Percentiles rank a stretch among this genome's conserved stretches.
Evolutionary conservation across 2,113 vertebrate species (phyloP).

Genomic region (Gambusia holbrooki): DNA sequence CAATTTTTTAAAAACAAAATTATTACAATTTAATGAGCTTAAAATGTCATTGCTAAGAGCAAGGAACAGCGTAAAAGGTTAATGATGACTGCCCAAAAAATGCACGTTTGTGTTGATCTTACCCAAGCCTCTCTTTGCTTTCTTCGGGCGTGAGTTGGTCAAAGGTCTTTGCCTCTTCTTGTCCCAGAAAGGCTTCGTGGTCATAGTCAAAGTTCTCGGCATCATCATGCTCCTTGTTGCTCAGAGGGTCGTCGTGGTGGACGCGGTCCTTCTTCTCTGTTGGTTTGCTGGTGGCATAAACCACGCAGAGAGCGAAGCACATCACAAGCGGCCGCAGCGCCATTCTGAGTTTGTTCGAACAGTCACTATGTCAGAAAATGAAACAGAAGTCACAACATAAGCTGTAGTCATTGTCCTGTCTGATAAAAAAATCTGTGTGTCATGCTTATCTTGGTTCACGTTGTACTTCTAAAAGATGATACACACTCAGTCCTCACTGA

Average conservation of each 20-base stretch:
- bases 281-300: slow-evolving; percentile 88
- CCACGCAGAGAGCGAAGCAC: slow-evolving; percentile 85
- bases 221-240: slow-evolving; percentile 89
- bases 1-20: slow-evolving; percentile 2
- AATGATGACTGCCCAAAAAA: neutral
- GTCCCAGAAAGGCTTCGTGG: slow-evolving; percentile 96
- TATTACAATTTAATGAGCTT: neutral
- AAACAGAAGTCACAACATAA: neutral
- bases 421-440: neutral
- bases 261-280: slow-evolving; percentile 94
- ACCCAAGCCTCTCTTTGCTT: slow-evolving; percentile 98
- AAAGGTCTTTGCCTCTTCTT: slow-evolving; percentile 95
- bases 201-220: slow-evolving; percentile 94
- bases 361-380: neutral
- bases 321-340: slow-evolving; percentile 82
- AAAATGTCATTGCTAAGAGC: neutral
- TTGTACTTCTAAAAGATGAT: neutral
- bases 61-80: neutral
- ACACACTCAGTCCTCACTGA: neutral
- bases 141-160: slow-evolving; percentile 97
- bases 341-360: slow-evolving; percentile 71
- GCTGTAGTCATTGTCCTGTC: neutral
- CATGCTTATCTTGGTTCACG: neutral
- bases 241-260: slow-evolving; percentile 90
- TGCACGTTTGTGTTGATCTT: slow-evolving; percentile 12